Base-by-base conservation (phyloP, 2,888 invertebrate species). In the Nemurella pictetii region DNA sequence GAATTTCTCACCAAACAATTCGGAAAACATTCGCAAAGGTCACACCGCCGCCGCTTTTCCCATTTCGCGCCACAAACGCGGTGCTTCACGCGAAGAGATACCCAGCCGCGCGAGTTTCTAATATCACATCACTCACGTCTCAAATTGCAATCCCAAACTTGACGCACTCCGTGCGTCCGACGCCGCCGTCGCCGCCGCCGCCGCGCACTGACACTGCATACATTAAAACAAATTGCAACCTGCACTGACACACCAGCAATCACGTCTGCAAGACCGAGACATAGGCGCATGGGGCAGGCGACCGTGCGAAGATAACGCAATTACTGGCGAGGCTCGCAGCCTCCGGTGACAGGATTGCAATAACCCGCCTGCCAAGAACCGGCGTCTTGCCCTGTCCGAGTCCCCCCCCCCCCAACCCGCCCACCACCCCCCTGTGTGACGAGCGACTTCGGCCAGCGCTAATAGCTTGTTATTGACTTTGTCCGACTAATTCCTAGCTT, bases 331-430 rank as follows among this genome's bases (percentile, higher is more conserved):
- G 82, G 15, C 74, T 35, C 12, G 36, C 12, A 35, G 26, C 80
- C 35, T 29, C 20, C 28, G 82, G 72, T 55, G 82, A 82, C 82
- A 82, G 82, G 55, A 55, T 82, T 72, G 82, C 82, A 82, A 82
- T 82, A 82, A 82, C 82, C 82, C 28, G 20, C 28, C 78, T 78
- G 78, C 30, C 28, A 30, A 28, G 12, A 29, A 12, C 55, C 55
- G 9, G n/a, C n/a, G 9, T 55, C 55, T 55, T 20, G 55, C 12
- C n/a, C 55, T 55, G 55, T 55, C 26, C 78, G 26, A 77, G 26
- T 77, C 27, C 78, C 78, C 78, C n/a, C 30, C 15, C 29, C 30
- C 28, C 12, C 27, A 27, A 5, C 25, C 28, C 32, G 9, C 27
- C 77, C 28, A 12, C 27, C 27, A 2, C 25, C n/a, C 9, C 26